phyloP scores from a whole-genome alignment of 2,888 invertebrate species.

The Rhogogaster chlorosoma region DNA sequence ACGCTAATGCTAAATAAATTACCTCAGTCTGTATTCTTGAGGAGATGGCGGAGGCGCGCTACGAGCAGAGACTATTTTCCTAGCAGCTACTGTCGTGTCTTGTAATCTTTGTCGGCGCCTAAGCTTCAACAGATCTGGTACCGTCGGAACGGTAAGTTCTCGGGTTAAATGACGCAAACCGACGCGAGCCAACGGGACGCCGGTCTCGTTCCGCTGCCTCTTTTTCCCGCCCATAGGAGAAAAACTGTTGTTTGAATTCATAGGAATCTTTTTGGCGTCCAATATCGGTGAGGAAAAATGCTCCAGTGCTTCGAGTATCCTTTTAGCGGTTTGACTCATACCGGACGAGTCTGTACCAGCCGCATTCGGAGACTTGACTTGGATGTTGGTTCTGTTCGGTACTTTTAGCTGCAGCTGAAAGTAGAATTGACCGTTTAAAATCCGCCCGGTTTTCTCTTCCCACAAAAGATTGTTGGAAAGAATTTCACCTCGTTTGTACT shows the following conservation, averaged over 20 bases:
- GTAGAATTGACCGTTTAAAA: conserved; percentile 55
- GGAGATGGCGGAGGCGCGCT: conserved; percentile 63
- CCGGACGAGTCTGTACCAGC: conserved; percentile 73
- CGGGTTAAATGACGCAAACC: conserved; percentile 74
- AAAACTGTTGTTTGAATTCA: conserved; percentile 68
- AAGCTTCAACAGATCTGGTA: conserved; percentile 82
- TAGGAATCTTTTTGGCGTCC: conserved; percentile 89
- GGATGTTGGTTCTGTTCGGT: conserved; percentile 74
- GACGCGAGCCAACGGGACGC: conserved; percentile 63
- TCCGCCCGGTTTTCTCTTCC: not conserved
- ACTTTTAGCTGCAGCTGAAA: conserved; percentile 63
- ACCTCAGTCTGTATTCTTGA: conserved; percentile 72
- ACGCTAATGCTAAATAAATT: conserved; percentile 20
- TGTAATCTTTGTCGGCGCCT: conserved; percentile 82
- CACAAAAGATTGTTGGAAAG: not conserved
- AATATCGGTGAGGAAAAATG: conserved; percentile 89
- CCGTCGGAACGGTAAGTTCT: conserved; percentile 82
- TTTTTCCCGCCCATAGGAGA: conserved; percentile 60
- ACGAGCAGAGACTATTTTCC: conserved; percentile 80
- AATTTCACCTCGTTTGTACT: conserved; percentile 64
- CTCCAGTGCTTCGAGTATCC: conserved; percentile 89
- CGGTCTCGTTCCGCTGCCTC: conserved; percentile 63
- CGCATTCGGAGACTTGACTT: conserved; percentile 78
- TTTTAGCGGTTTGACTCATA: conserved; percentile 87
- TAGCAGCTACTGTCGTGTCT: conserved; percentile 82